Base-by-base conservation (phyloP, 2,888 invertebrate genomes). In the Deladenus siricidicola region DNA sequence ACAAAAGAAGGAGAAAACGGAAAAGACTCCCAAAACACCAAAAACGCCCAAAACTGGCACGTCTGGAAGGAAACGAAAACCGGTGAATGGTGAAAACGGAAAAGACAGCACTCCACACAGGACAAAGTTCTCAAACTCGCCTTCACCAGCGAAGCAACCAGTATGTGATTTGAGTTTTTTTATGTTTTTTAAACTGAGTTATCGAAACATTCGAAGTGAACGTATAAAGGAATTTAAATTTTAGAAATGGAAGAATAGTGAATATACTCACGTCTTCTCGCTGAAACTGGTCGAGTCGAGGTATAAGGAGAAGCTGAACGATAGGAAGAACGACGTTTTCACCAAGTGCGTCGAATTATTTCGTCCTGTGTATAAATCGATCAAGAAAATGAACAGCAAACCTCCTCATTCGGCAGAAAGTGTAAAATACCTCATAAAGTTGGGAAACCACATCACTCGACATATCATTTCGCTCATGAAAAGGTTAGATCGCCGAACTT, bases 341-440 rank as follows among this genome's bases (percentile, higher is more conserved):
- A 29, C 42, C 24, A 72, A 77, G 63, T 74, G 74, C 49, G 76
- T 76, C 17, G 67, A 67, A 14, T 60, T 74, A 39, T 68, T 74
- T 60, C 63, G 69, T 43, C 74, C 74, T 1, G 70, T 75, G 23
- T 65, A 69, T 28, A 76, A 76, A 64, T 70, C 74, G 59, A 71
- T 76, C 64, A 74, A 74, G 61, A 63, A 67, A 24, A 44, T 68
- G 28, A 48, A 60, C 28, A 56, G 57, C 19, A 63, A 62, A 23
- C 56, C 47, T 10, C 29, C 52, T 1, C 53, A 52, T 23, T 47
- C 61, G 34, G 66, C 59, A 26, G 65, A 60, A 39, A 60, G 58
- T 39, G 30, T 64, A n/a, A 72, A 70, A 56, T 69, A 65, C 42
- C 60, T 75, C 21, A 58, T 62, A 2, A 68, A 70, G 52, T 60